Evolutionary conservation across 2,797 vertebrate species (phyloP).

Genomic region (Eidolon dupreanum): DNA sequence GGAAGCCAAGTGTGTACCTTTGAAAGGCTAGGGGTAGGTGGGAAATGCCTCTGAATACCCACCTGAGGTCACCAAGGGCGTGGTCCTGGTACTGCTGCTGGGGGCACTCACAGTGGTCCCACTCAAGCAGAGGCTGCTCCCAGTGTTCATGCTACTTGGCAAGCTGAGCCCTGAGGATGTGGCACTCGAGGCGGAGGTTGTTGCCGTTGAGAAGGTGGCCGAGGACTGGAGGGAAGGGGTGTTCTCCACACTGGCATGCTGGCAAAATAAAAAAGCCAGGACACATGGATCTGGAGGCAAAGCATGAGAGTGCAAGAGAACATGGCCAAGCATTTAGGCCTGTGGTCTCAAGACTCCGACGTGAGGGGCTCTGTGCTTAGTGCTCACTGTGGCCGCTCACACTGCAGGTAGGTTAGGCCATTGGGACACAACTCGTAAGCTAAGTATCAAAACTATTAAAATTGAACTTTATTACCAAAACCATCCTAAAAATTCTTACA

Average conservation of each 20-base stretch:
- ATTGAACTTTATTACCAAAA: background rate
- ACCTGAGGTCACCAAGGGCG: constrained; percentile 92
- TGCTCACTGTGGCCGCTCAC: background rate
- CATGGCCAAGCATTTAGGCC: background rate
- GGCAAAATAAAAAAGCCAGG: constrained; percentile 73
- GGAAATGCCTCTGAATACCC: background rate
- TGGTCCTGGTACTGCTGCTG: constrained; percentile 87
- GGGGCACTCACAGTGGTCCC: constrained; percentile 89
- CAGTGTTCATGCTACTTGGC: constrained; percentile 88
- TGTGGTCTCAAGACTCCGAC: background rate
- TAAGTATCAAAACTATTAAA: background rate
- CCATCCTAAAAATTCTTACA: background rate
- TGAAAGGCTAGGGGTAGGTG: background rate
- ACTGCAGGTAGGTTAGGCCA: background rate
- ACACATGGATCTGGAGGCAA: background rate
- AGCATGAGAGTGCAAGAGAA: background rate
- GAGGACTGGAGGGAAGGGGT: constrained; percentile 86
- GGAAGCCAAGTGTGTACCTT: background rate
- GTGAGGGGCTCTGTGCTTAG: background rate
- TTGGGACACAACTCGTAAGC: background rate
- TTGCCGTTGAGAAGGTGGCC: constrained; percentile 83
- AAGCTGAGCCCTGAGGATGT: constrained; percentile 81
- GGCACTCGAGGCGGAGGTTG: constrained; percentile 83
- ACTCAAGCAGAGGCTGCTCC: constrained; percentile 89
- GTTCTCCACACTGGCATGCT: constrained; percentile 92